Conservation (phyloP, 2,113 vertebrate genomes). For the Tetraodon nigroviridis region DNA sequence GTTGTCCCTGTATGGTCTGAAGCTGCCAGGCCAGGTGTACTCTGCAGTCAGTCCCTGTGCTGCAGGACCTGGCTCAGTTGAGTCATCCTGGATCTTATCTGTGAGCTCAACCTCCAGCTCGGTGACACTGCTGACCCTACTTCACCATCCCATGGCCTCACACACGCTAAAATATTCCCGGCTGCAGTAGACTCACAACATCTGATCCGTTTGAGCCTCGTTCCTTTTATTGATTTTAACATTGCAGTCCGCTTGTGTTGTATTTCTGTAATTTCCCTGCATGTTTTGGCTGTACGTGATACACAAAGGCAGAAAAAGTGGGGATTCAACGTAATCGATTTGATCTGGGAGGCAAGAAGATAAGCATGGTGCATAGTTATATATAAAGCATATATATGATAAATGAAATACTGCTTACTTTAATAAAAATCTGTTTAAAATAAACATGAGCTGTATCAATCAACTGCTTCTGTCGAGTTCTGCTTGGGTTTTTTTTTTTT, state of each 20-base stretch:
- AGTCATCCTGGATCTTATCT: conserved; percentile 18
- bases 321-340: conserved; percentile 15
- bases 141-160: conserved; percentile 16
- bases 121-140: conserved; percentile 24
- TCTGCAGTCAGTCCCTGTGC: conserved; percentile 59
- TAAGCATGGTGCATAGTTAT: no score
- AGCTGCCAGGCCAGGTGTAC: conserved; percentile 63
- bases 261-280: neutral
- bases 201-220: conserved; percentile 20
- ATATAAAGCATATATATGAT: no score
- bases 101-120: conserved; percentile 17
- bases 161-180: conserved; percentile 8
- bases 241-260: neutral
- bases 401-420: no score
- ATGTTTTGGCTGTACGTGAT: neutral
- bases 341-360: no score
- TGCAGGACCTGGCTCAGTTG: conserved; percentile 7
- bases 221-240: conserved; percentile 10
- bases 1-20: conserved; percentile 44
- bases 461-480: no score
- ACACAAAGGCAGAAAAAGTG: conserved; percentile 8
- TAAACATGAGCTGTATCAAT: no score
- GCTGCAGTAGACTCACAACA: conserved; percentile 23
- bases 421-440: no score
- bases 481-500: no score